Percentiles rank a stretch among this genome's conserved stretches.
Conservation (phyloP, 2,797 vertebrate species). For the Amazona finschi region DNA sequence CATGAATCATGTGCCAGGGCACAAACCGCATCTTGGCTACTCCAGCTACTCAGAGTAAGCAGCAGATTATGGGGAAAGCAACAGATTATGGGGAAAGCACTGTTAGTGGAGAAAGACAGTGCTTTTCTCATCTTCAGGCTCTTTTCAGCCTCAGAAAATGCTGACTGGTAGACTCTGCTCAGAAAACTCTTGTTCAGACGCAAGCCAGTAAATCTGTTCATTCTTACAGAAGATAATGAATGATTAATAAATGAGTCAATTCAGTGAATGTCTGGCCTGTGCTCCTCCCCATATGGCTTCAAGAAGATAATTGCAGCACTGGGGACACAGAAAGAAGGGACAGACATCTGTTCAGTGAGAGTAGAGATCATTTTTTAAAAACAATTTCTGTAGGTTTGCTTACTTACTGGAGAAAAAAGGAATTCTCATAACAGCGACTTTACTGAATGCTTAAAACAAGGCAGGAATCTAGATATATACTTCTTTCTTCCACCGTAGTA, state of each 20-base stretch:
- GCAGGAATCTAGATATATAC: neutral
- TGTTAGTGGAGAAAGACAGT: neutral
- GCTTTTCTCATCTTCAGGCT: neutral
- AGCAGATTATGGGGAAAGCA: neutral
- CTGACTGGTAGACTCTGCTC: constrained; percentile 1
- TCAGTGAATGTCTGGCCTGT: neutral
- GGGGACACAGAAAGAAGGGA: neutral
- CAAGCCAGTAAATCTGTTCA: constrained; percentile 8
- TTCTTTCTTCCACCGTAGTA: neutral
- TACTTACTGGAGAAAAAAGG: neutral
- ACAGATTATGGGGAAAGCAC: neutral
- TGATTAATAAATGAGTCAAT: constrained; percentile 45
- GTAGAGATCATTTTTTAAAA: neutral
- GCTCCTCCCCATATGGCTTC: neutral
- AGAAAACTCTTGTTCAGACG: constrained; percentile 15
- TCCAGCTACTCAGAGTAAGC: neutral
- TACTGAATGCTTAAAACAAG: neutral
- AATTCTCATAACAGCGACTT: neutral
- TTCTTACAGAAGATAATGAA: constrained; percentile 43
- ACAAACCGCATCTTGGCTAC: neutral
- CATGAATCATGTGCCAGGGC: constrained; percentile 6
- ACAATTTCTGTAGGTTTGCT: neutral
- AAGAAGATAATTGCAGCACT: neutral
- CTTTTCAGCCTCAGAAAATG: constrained; percentile 29
- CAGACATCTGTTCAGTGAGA: neutral